Base-by-base conservation (phyloP, 2,797 vertebrate genomes). In the Pristis pectinata region DNA sequence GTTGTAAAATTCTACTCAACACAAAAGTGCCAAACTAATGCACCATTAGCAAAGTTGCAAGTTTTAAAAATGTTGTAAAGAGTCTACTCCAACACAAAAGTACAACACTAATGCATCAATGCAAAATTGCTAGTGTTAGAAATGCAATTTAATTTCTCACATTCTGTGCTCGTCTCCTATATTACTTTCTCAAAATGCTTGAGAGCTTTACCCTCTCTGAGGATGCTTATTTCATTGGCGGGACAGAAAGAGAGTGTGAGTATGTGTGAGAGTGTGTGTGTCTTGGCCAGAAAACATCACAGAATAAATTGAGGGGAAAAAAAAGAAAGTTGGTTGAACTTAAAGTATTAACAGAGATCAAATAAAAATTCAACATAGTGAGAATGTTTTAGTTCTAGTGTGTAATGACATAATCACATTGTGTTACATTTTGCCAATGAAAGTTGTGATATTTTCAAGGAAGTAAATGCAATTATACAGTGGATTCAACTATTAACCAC, bases 191-290 rank as follows among this genome's bases (percentile, higher is more conserved):
- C 89, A 95, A 83, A 87, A 19, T 41, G 34, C 41, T 85, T 82
- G 94, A 95, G 79, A 95, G 67, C 64, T 93, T 95, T 95, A 76
- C 93, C 95, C 95, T 95, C 77, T 95, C 83, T 94, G 76, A 94
- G 95, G 74, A 34, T 61, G 30, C 94, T 24, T 49, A 76, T 72
- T 44, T 95, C 94, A 91, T 34, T 94, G 77, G 77, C 95, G 37
- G 74, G 19, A 94, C 89, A 80, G 22, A 95, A 89, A 64, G n/a
- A n/a, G n/a, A n/a, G n/a, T n/a, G n/a, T n/a, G n/a, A n/a, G n/a
- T n/a, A n/a, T n/a, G n/a, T n/a, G n/a, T n/a, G n/a, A n/a, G n/a
- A n/a, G n/a, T n/a, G n/a, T n/a, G n/a, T 77, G 59, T 94, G 95
- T 95, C 95, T 95, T 94, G 85, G 17, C 41, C 94, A 94, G 76